These are phyloP conservation scores for Gallinago solitaria DNA, from an alignment of 2,797 vertebrate species.

Conservation along the genomic window DNA sequence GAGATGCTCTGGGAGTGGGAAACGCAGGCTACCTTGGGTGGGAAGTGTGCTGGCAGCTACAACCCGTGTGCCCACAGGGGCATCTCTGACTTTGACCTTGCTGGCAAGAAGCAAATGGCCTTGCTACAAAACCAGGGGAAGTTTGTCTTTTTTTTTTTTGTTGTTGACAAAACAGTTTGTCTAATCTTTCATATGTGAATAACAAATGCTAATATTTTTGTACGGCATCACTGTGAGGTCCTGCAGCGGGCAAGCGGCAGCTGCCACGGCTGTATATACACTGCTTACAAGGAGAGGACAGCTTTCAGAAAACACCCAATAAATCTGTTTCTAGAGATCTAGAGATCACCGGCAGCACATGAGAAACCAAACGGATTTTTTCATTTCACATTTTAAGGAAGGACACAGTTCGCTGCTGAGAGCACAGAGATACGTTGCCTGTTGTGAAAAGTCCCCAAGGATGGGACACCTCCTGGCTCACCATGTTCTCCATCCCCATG, in stretches of 20 bases:
- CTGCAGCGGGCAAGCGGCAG: not conserved
- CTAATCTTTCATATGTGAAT: rapidly evolving
- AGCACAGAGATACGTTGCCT: rapidly evolving
- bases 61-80: not conserved
- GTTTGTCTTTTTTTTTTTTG: not conserved
- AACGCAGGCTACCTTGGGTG: rapidly evolving
- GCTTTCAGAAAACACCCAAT: not conserved
- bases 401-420: not conserved
- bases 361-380: not conserved
- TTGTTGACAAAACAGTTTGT: not conserved
- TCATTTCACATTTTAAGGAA: not conserved
- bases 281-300: not conserved
- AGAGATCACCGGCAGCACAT: not conserved
- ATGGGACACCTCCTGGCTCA: not conserved
- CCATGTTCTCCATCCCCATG: not conserved
- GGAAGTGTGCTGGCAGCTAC: not conserved
- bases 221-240: not conserved
- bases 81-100: not conserved
- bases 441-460: not conserved
- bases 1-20: not conserved
- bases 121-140: rapidly evolving
- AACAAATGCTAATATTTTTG: not conserved
- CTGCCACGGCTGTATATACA: not conserved
- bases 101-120: not conserved
- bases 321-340: too few relatives aligned